These are phyloP conservation scores for Brachionus rotundiformis DNA, from an alignment of 1,140 invertebrate genomes.

Conservation along the genomic window DNA sequence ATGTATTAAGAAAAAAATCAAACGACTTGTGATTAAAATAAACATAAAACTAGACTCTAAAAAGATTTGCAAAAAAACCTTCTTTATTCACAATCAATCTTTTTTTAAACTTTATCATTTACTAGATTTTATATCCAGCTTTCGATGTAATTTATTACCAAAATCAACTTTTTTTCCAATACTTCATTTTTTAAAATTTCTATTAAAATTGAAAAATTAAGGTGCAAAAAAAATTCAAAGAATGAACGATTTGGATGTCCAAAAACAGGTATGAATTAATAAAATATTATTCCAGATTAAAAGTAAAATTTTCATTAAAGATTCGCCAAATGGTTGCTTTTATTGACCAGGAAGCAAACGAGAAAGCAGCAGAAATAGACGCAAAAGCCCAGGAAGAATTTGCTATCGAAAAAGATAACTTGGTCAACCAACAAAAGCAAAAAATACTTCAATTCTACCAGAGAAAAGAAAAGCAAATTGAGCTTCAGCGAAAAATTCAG, in stretches of 20 bases:
- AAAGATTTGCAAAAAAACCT: neutral
- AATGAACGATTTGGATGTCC: constrained; percentile 51
- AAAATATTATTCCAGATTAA: neutral
- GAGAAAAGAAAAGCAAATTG: constrained; percentile 52
- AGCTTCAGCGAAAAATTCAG: constrained; percentile 52
- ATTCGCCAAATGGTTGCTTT: constrained; percentile 52
- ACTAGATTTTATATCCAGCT: neutral
- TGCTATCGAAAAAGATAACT: constrained; percentile 44
- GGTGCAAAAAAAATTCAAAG: neutral
- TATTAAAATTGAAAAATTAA: neutral
- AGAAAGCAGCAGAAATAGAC: constrained; percentile 52
- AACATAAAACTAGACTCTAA: constrained; percentile 27
- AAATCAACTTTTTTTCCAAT: neutral
- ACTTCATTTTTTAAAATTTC: neutral
- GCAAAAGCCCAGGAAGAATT: constrained; percentile 51
- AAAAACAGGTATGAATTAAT: constrained; percentile 24
- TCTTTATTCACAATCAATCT: neutral
- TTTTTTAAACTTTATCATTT: neutral
- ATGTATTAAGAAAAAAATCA: neutral
- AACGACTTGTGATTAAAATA: constrained; percentile 46
- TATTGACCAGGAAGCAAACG: constrained; percentile 51
- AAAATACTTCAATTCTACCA: constrained; percentile 49
- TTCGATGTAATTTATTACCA: neutral
- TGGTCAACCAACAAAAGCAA: constrained; percentile 45
- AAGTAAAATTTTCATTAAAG: neutral